These are phyloP conservation scores for Tragopan temminckii DNA, from an alignment of 2,797 vertebrate species.

Conservation along the genomic window DNA sequence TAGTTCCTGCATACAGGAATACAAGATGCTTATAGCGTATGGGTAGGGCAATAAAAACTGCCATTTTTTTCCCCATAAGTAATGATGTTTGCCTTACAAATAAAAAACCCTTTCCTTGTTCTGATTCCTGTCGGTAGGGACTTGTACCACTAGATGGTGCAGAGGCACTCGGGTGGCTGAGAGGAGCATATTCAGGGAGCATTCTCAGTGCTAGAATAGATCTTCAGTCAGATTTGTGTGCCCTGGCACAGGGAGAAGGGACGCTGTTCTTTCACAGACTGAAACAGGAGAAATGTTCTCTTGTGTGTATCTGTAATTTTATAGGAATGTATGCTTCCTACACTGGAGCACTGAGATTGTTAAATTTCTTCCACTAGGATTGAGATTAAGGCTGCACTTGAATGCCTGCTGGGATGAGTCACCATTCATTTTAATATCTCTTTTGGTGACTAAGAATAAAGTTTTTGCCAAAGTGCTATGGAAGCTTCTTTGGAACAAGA, in stretches of 20 bases:
- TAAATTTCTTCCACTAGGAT: not conserved
- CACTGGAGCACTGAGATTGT: not conserved
- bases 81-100: not conserved
- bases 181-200: not conserved
- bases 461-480: not conserved
- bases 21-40: not conserved
- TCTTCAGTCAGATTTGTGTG: not conserved
- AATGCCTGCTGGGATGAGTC: not conserved
- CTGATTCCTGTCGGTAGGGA: not conserved
- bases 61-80: not conserved
- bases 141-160: not conserved
- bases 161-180: not conserved
- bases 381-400: not conserved
- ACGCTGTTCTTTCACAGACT: not conserved
- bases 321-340: not conserved
- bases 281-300: not conserved
- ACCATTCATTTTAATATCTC: constrained; percentile 11
- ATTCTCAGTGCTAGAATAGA: not conserved
- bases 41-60: not conserved
- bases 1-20: not conserved
- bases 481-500: not conserved
- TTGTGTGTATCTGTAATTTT: not conserved
- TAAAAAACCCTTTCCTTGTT: not conserved
- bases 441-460: constrained; percentile 1
- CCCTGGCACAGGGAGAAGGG: not conserved